Base-by-base conservation (phyloP, 1,140 invertebrate genomes). In the Bombus confusus region DNA sequence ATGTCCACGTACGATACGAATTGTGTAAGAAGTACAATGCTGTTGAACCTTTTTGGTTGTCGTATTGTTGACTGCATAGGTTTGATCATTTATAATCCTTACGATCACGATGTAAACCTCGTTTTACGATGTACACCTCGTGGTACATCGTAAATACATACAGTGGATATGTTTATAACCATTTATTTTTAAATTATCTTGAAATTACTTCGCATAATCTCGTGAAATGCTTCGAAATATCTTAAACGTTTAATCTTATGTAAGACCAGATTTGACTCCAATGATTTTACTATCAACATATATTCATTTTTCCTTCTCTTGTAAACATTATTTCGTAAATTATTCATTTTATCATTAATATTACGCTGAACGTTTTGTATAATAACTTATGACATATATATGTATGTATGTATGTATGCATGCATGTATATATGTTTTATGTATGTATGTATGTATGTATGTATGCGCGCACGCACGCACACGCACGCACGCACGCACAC, bases 381-480 rank as follows among this genome's bases (percentile, higher is more conserved):
- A 62, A 62, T 57, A 68, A 18, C 47, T 6, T 47, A 18, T 47
- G 47, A 47, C 47, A 18, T 22, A 22, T 8, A 18, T 18, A 47
- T 47, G 15, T 47, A 47, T 47, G 6, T 47, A 18, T 18, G 5
- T 5, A 47, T 18, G 13, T 47, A 4, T 13, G 1, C 12, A 43
- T 41, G 41, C 2, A 12, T 41, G 41, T 12, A 43, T 43, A 10
- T 43, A 43, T 43, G 41, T 41, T n/a, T n/a, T n/a, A 34, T 41
- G 18, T 22, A 25, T 4, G 13, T 68, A 39, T 43, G 41, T 3
- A 43, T 43, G 41, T 13, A 43, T 43, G 41, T 13, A 13, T 43
- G 41, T 0, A 13, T 43, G 41, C 0, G 2, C 3, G 41, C 3
- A 47, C 5, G 13, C 5, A 15, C 4, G 12, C 5, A 4, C 5